phyloP scores from a whole-genome alignment of 2,113 vertebrate genomes.

The Verasper variegatus region DNA sequence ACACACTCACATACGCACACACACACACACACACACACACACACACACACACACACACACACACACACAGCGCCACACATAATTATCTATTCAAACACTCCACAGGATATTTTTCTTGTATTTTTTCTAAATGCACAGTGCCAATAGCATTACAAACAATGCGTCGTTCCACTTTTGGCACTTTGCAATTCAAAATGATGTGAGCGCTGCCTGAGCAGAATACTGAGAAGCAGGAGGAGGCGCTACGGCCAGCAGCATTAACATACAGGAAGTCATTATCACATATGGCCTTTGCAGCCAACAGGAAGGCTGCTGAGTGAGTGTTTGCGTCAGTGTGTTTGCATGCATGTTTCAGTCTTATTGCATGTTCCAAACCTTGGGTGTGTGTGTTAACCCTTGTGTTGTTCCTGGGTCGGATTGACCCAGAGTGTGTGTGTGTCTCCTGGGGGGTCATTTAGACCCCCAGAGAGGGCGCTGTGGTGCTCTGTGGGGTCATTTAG shows the following conservation, averaged over 20 bases:
- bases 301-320: constrained; percentile 38
- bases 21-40: not conserved
- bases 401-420: too few species aligned
- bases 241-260: constrained; percentile 47
- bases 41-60: not conserved
- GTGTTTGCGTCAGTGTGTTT: constrained; percentile 10
- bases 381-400: constrained; percentile 16
- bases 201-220: constrained; percentile 48
- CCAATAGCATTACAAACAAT: constrained; percentile 65
- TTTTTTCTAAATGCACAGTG: constrained; percentile 61
- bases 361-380: constrained; percentile 10
- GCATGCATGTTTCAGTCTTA: constrained; percentile 3
- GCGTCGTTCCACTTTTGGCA: constrained; percentile 61
- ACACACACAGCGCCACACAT: constrained; percentile 26
- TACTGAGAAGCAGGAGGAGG: constrained; percentile 54
- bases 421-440: too few species aligned
- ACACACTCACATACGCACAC: constrained; percentile 12
- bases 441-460: too few species aligned
- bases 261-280: constrained; percentile 72
- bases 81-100: constrained; percentile 66
- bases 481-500: too few species aligned
- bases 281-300: constrained; percentile 70
- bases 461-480: too few species aligned
- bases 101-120: constrained; percentile 47
- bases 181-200: constrained; percentile 72